A percentile compares a stretch with the other conserved stretches of the same genome.
Evolutionary conservation across 2,797 vertebrate species (phyloP).

Genomic region (Rhynchonycteris naso): DNA sequence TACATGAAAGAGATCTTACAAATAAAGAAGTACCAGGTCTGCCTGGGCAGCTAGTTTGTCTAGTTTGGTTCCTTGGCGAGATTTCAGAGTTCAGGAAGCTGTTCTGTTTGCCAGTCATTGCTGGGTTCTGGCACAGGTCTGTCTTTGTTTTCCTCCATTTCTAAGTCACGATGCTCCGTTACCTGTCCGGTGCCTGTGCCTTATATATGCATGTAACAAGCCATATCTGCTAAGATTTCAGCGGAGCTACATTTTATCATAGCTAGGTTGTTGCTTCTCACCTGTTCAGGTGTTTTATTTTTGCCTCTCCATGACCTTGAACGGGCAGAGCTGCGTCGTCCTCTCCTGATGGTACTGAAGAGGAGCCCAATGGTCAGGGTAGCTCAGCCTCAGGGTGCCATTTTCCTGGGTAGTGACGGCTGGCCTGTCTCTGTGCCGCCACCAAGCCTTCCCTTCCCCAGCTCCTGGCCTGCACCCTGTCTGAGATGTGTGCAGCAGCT

Average conservation of each 20-base stretch:
- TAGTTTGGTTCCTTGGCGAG: not conserved
- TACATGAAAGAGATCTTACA: not conserved
- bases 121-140: not conserved
- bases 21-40: not conserved
- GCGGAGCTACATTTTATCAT: not conserved
- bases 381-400: not conserved
- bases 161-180: not conserved
- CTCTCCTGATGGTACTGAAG: not conserved
- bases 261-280: not conserved
- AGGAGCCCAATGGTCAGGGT: not conserved
- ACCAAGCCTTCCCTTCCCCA: not conserved
- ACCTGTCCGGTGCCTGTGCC: accelerated
- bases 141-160: not conserved
- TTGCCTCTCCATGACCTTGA: not conserved
- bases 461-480: too few species aligned
- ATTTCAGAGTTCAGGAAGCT: not conserved
- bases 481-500: not conserved
- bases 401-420: not conserved
- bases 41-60: accelerated
- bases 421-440: too few species aligned
- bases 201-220: not conserved
- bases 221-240: too few species aligned
- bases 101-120: accelerated
- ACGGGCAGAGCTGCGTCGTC: not conserved
- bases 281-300: not conserved